These are phyloP conservation scores for Gymnarchus niloticus DNA, from an alignment of 2,113 vertebrate genomes.

Conservation along the genomic window DNA sequence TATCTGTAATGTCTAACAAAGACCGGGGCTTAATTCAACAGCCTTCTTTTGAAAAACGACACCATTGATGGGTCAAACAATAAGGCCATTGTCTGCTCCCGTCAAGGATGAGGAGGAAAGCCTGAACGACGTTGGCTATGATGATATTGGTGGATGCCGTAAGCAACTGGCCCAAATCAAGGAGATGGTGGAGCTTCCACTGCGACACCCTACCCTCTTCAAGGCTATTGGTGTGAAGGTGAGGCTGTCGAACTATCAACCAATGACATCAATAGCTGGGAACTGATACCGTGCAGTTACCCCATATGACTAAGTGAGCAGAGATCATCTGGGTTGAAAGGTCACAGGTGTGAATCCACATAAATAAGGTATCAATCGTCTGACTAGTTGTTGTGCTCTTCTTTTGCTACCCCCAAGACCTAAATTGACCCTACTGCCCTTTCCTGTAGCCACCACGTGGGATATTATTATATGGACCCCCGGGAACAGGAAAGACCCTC, in stretches of 20 bases:
- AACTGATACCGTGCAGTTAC: background rate
- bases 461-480: slow-evolving; percentile 63
- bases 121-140: slow-evolving; percentile 55
- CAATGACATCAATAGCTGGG: background rate
- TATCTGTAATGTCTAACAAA: background rate
- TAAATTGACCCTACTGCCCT: background rate
- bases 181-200: slow-evolving; percentile 57
- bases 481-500: slow-evolving; percentile 68
- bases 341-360: background rate
- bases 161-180: slow-evolving; percentile 58
- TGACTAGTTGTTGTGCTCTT: background rate
- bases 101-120: slow-evolving; percentile 55
- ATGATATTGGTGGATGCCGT: slow-evolving; percentile 55
- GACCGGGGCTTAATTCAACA: background rate
- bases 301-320: background rate
- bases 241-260: background rate
- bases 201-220: slow-evolving; percentile 54
- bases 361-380: background rate
- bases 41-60: background rate
- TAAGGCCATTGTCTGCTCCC: background rate
- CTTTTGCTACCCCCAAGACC: background rate
- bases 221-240: slow-evolving; percentile 59
- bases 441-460: slow-evolving; percentile 59
- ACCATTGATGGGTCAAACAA: background rate
- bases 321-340: background rate